Conservation (phyloP, 2,113 vertebrate species). For the Ochotona princeps region DNA sequence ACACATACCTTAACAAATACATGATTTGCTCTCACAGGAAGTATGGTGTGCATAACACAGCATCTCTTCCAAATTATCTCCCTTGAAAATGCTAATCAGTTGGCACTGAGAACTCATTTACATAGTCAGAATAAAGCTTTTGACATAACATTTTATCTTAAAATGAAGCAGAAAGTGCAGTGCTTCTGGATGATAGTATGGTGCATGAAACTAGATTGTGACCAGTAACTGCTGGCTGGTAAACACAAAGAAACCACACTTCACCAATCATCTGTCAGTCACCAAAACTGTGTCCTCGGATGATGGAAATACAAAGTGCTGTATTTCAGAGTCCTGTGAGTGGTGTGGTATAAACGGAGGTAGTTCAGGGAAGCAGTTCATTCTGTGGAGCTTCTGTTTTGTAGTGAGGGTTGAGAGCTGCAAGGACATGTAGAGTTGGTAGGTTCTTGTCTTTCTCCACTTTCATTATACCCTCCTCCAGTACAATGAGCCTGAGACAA, state of each 20-base stretch:
- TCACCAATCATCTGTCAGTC: not conserved
- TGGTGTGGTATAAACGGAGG: not conserved
- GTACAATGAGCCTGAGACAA: not conserved
- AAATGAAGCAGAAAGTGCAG: slow-evolving; percentile 59
- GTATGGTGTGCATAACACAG: not conserved
- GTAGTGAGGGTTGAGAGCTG: not conserved
- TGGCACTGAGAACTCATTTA: slow-evolving; percentile 67
- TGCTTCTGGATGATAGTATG: slow-evolving; percentile 27
- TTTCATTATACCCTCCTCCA: too few species aligned
- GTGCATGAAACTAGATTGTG: not conserved
- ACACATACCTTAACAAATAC: slow-evolving; percentile 17
- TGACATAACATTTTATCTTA: slow-evolving; percentile 59
- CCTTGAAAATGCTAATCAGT: slow-evolving; percentile 73
- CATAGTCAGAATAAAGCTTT: slow-evolving; percentile 55
- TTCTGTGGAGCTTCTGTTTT: not conserved
- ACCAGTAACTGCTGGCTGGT: not conserved
- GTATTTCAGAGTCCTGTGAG: not conserved
- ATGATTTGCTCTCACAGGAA: slow-evolving; percentile 35
- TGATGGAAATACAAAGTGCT: not conserved
- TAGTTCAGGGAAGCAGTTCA: not conserved
- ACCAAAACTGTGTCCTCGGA: not conserved
- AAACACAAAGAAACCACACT: not conserved
- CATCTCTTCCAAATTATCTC: slow-evolving; percentile 57
- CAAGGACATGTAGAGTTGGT: too few species aligned
- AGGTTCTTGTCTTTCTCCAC: not conserved